These are phyloP conservation scores for Bolinopsis microptera DNA, from an alignment of 37 sponge, comb jelly and placozoan genomes.

Conservation along the genomic window DNA sequence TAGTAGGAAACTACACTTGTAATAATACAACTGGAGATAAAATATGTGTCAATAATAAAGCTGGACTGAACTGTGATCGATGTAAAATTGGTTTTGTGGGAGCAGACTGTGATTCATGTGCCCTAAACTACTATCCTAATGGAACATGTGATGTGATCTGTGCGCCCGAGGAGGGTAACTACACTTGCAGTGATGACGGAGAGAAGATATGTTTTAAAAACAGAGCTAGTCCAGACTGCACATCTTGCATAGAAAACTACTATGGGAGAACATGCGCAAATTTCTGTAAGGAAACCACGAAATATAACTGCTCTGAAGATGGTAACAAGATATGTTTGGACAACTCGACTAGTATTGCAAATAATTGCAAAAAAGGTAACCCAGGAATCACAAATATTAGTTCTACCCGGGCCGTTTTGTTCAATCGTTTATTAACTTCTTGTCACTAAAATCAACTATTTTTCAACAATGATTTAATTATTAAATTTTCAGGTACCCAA, in stretches of 20 bases:
- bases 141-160: background rate
- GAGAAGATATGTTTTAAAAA: background rate
- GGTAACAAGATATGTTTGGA: background rate
- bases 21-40: background rate
- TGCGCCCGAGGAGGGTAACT: background rate
- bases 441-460: too few species aligned
- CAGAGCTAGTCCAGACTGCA: background rate
- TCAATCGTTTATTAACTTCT: too few species aligned
- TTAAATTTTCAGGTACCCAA: too few species aligned
- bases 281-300: background rate
- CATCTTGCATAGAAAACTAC: background rate
- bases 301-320: background rate
- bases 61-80: conserved; percentile 11
- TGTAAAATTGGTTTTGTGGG: background rate
- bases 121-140: conserved; percentile 5
- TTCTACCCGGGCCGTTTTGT: too few species aligned
- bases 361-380: too few species aligned
- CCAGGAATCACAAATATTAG: too few species aligned
- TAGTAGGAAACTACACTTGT: conserved; percentile 26
- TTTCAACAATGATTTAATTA: too few species aligned
- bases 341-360: too few species aligned
- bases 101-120: background rate
- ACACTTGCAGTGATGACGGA: background rate
- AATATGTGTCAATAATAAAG: background rate
- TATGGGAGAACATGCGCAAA: background rate